Conservation (phyloP, 2,113 vertebrate species). For the Cinclus mexicanus region DNA sequence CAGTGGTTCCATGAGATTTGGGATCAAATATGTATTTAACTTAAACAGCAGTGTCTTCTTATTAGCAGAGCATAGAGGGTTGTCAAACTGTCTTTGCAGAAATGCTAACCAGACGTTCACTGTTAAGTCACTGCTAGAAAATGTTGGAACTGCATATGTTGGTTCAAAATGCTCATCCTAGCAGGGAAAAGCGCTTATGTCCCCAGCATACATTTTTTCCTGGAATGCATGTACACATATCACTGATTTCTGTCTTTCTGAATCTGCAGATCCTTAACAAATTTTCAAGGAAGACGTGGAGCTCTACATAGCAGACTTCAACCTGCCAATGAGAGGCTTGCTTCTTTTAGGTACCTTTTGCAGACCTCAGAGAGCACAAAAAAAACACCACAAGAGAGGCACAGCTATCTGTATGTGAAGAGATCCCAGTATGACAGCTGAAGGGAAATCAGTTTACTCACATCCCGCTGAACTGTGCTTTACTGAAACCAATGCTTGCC, state of each 20-base stretch:
- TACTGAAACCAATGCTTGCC: not conserved
- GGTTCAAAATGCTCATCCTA: conserved; percentile 47
- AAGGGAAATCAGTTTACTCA: not conserved
- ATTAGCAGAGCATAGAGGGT: not conserved
- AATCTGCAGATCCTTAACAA: not conserved
- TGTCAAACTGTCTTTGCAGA: conserved; percentile 48
- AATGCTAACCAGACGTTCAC: conserved; percentile 51
- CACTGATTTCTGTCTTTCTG: not conserved
- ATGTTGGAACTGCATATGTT: conserved; percentile 19
- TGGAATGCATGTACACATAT: conserved; percentile 1
- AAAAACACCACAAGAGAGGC: not conserved
- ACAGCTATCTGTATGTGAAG: not conserved
- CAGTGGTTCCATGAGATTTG: not conserved
- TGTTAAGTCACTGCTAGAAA: conserved; percentile 27
- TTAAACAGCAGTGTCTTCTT: conserved; percentile 11
- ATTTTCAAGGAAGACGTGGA: not conserved
- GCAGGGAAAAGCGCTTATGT: conserved; percentile 9
- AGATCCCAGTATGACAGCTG: not conserved
- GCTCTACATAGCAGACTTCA: not conserved
- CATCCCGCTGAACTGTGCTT: not conserved
- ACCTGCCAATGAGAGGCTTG: not conserved
- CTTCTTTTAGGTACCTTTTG: not conserved
- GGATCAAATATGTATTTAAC: not conserved
- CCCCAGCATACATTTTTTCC: conserved; percentile 4
- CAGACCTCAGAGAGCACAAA: not conserved